phyloP scores from a whole-genome alignment of 2,888 invertebrate species.

The Pristionchus japonicus region DNA sequence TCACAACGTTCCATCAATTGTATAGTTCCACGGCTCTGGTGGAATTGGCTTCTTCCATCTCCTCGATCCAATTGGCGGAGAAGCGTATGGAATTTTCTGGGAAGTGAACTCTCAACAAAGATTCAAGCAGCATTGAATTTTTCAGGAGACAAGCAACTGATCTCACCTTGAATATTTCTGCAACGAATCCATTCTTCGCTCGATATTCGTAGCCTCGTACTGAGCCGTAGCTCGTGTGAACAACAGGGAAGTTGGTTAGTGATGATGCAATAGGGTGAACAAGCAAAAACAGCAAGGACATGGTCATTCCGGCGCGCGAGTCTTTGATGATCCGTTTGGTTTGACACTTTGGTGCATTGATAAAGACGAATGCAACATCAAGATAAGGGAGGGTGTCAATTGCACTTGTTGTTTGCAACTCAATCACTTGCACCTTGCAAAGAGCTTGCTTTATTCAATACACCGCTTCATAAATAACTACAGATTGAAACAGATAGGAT shows the following conservation, averaged over 20 bases:
- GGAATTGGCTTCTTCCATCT: slow-evolving; percentile 39
- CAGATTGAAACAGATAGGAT: background rate
- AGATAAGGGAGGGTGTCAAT: too few relatives aligned
- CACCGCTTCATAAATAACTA: background rate
- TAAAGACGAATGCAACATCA: too few relatives aligned
- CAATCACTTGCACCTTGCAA: too few relatives aligned
- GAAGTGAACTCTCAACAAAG: background rate
- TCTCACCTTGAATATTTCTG: background rate
- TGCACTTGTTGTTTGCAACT: too few relatives aligned
- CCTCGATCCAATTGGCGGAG: background rate
- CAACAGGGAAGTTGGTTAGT: background rate
- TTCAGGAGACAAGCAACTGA: background rate
- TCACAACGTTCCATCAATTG: too few relatives aligned
- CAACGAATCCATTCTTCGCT: background rate
- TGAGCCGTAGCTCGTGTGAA: background rate
- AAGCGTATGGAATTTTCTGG: background rate
- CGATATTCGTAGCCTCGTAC: background rate
- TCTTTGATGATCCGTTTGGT: too few relatives aligned
- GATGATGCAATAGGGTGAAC: background rate
- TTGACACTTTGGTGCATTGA: too few relatives aligned
- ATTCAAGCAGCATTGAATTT: background rate
- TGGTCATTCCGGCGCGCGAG: background rate
- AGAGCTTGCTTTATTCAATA: too few relatives aligned
- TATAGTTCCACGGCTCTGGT: background rate
- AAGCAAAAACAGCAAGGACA: background rate